Evolutionary conservation across 2,888 invertebrate species (phyloP).

Genomic region (Cheiracanthium punctorium): DNA sequence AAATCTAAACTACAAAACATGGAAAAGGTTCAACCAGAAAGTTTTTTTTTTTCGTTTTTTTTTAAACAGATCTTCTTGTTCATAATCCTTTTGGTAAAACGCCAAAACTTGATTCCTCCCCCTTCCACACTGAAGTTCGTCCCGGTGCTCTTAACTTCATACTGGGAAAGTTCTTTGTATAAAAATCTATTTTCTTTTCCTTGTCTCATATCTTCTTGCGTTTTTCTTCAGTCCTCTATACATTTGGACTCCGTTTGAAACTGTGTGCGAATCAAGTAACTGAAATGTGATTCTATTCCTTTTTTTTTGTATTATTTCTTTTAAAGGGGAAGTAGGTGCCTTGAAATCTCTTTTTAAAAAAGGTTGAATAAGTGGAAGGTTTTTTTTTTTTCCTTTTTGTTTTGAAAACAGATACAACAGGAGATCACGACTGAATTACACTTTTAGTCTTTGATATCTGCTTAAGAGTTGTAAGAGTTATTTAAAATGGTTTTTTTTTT

Average conservation of each 20-base stretch:
- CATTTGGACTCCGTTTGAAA: too few species aligned
- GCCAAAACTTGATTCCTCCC: neutral
- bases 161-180: neutral
- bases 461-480: too few species aligned
- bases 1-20: neutral
- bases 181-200: neutral
- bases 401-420: neutral
- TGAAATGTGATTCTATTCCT: neutral
- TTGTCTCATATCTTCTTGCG: too few species aligned
- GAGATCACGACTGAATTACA: too few species aligned
- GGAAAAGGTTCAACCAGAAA: neutral
- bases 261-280: neutral
- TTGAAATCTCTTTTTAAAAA: too few species aligned
- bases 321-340: neutral
- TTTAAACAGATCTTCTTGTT: neutral
- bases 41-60: neutral
- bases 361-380: too few species aligned
- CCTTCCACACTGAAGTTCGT: too few species aligned
- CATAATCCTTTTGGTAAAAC: slow-evolving; percentile 3
- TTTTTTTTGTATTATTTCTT: too few species aligned
- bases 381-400: neutral
- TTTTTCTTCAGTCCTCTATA: too few species aligned
- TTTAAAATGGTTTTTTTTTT: too few species aligned
- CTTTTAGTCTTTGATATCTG: too few species aligned
- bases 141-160: neutral